Conservation (phyloP, 2,113 vertebrate species). For the Catagonus wagneri region DNA sequence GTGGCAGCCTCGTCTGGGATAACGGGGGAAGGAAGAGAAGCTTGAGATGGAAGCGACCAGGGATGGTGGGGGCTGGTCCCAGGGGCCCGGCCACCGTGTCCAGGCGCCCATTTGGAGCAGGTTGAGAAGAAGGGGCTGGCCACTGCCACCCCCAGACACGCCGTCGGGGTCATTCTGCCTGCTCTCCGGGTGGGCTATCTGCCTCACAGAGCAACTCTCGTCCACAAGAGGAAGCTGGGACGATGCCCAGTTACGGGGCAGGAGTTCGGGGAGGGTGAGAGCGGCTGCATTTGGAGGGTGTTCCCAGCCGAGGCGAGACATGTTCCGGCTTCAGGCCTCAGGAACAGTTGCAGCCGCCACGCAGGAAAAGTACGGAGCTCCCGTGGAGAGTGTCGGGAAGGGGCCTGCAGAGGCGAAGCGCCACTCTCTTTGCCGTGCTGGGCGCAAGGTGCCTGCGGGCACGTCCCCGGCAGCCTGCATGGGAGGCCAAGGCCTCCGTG, state of each 20-base stretch:
- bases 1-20: background rate
- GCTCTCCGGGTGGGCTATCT: no score
- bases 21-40: no score
- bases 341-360: background rate
- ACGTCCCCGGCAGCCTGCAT: fast-evolving
- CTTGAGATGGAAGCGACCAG: background rate
- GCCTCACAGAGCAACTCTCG: background rate
- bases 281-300: background rate
- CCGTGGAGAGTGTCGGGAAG: background rate
- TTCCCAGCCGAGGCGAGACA: no score
- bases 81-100: background rate
- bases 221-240: background rate
- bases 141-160: no score
- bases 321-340: background rate
- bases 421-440: no score
- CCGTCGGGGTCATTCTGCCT: fast-evolving
- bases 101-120: background rate
- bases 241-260: background rate
- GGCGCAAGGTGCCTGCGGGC: background rate
- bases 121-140: background rate
- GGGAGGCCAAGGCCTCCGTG: no score
- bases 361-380: fast-evolving
- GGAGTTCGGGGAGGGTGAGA: background rate
- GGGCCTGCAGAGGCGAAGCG: fast-evolving
- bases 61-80: background rate